A percentile compares a stretch with the other conserved stretches of the same genome.
phyloP scores from a whole-genome alignment of 1,140 invertebrate species.

The Hyles euphorbiae region DNA sequence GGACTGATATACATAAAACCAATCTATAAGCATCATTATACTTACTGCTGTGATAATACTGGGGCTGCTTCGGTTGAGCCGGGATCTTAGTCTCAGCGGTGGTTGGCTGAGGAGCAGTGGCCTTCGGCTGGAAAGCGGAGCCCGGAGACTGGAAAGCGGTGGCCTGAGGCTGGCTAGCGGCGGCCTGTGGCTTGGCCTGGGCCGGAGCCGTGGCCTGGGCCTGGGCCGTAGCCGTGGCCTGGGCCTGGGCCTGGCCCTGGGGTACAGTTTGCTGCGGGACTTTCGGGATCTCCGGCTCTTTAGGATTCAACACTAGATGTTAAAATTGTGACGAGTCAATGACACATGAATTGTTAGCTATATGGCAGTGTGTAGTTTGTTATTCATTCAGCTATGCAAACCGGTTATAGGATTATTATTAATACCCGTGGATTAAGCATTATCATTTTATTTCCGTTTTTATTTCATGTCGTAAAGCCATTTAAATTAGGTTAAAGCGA shows the following conservation, averaged over 20 bases:
- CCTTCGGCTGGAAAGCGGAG: neutral
- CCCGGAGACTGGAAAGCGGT: conserved; percentile 9
- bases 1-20: no score
- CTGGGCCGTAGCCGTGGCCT: conserved; percentile 6
- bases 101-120: conserved; percentile 5
- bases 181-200: conserved; percentile 2
- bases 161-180: conserved; percentile 10
- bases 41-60: conserved; percentile 38
- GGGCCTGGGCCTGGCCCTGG: neutral
- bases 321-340: conserved; percentile 17
- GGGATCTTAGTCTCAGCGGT: neutral
- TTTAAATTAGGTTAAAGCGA: no score
- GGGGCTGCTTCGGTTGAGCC: neutral
- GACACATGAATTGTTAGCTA: neutral
- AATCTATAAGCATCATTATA: no score
- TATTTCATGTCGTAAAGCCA: no score
- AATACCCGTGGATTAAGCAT: no score
- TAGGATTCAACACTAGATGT: conserved; percentile 58
- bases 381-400: no score
- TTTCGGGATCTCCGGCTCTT: conserved; percentile 35
- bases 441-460: no score
- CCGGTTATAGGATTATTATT: no score
- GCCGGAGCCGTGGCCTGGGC: conserved; percentile 5
- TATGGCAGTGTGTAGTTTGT: no score
- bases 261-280: conserved; percentile 9